A percentile compares a stretch with the other conserved stretches of the same genome.
Evolutionary conservation across 2,888 invertebrate genomes (phyloP).

Genomic region (Cylindroiulus punctatus): DNA sequence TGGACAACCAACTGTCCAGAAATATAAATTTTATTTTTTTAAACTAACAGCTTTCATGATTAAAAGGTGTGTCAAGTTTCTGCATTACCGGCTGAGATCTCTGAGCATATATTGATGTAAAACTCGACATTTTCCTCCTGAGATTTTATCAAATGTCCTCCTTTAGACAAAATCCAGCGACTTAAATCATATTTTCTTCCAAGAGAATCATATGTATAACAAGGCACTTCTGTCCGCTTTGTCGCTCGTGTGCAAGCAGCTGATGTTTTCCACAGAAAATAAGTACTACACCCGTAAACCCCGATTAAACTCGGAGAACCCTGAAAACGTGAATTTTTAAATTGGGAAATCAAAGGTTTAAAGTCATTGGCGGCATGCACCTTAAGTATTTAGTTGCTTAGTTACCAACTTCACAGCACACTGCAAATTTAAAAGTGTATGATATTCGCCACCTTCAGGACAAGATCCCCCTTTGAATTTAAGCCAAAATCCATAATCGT

Average conservation of each 20-base stretch:
- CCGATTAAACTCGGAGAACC: constrained; percentile 54
- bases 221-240: constrained; percentile 63
- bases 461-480: constrained; percentile 48
- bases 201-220: constrained; percentile 63
- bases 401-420: constrained; percentile 48
- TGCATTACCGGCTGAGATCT: constrained; percentile 57
- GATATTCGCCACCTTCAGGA: constrained; percentile 49
- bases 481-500: constrained; percentile 53
- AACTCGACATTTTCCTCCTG: constrained; percentile 61
- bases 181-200: constrained; percentile 63
- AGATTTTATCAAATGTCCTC: constrained; percentile 63
- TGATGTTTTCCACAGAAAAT: constrained; percentile 64
- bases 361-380: background rate
- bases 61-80: background rate
- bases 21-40: constrained; percentile 2
- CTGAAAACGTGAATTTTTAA: constrained; percentile 49
- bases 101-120: constrained; percentile 65
- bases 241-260: constrained; percentile 62
- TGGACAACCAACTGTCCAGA: constrained; percentile 55
- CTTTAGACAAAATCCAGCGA: constrained; percentile 63
- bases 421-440: constrained; percentile 46
- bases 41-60: background rate
- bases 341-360: background rate
- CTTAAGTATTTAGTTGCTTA: background rate
- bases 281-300: constrained; percentile 61